phyloP scores from a whole-genome alignment of 2,888 invertebrate genomes.

The Campoplex nolae region DNA sequence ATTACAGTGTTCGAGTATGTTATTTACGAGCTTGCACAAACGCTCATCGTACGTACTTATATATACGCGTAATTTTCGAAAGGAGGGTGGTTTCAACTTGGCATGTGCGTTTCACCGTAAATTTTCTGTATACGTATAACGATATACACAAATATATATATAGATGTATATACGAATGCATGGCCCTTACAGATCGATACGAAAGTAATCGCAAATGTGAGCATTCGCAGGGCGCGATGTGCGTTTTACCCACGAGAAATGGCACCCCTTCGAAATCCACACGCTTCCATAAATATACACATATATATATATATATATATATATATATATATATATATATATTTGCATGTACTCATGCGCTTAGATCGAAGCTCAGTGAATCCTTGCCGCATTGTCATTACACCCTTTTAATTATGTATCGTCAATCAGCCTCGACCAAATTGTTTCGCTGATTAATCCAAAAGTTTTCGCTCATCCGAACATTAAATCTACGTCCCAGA shows the following conservation, averaged over 20 bases:
- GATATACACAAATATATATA: not conserved
- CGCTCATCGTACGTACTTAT: slow-evolving; percentile 25
- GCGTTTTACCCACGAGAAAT: slow-evolving; percentile 52
- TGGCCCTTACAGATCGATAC: slow-evolving; percentile 66
- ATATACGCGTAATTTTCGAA: slow-evolving; percentile 47
- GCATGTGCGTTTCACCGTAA: slow-evolving; percentile 55
- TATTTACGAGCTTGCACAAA: slow-evolving; percentile 47
- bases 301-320: not conserved
- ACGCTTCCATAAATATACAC: not conserved
- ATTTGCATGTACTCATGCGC: not conserved
- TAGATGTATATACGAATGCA: not conserved
- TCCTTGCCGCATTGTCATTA: slow-evolving; percentile 35
- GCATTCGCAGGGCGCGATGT: slow-evolving; percentile 50
- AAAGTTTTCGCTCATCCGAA: not conserved
- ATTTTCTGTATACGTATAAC: slow-evolving; percentile 9
- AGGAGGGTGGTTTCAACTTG: slow-evolving; percentile 42
- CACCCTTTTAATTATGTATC: slow-evolving; percentile 40
- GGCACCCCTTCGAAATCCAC: slow-evolving; percentile 28
- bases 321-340: not conserved
- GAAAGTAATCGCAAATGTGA: slow-evolving; percentile 69
- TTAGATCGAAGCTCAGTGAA: slow-evolving; percentile 18
- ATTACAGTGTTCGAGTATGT: slow-evolving; percentile 54
- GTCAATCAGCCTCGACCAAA: slow-evolving; percentile 10
- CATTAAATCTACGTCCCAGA: not conserved
- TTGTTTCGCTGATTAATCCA: not conserved